Percentiles rank a stretch among this genome's conserved stretches.
Evolutionary conservation across 2,113 vertebrate genomes (phyloP).

Genomic region (Eonycteris spelaea): DNA sequence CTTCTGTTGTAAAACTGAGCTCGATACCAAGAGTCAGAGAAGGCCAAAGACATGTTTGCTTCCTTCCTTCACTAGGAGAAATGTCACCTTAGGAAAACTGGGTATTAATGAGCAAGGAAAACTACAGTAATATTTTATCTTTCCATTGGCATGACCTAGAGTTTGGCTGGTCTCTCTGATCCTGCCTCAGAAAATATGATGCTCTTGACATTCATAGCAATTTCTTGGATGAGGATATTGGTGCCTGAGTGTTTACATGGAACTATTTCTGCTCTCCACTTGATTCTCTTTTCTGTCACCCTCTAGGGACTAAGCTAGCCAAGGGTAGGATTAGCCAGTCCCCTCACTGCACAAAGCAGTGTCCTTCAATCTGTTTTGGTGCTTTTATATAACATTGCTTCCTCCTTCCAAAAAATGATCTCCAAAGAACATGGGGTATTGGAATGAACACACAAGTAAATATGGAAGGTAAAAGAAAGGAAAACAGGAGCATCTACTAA

Average conservation of each 20-base stretch:
- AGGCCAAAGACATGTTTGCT: neutral
- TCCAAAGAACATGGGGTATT: neutral
- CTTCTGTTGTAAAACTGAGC: neutral
- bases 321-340: neutral
- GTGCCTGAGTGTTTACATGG: neutral
- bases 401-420: neutral
- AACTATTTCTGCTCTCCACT: neutral
- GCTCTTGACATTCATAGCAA: conserved; percentile 4
- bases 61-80: neutral
- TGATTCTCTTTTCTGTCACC: neutral
- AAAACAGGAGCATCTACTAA: neutral
- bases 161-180: neutral
- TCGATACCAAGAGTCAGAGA: neutral
- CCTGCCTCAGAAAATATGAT: neutral
- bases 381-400: neutral
- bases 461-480: neutral
- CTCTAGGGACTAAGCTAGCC: neutral
- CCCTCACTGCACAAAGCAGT: neutral
- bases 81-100: neutral
- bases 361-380: neutral
- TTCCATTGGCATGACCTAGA: neutral
- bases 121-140: neutral
- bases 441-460: neutral
- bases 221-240: neutral
- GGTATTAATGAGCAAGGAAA: neutral